phyloP scores from a whole-genome alignment of 2,113 vertebrate genomes.

The Cairina moschata region DNA sequence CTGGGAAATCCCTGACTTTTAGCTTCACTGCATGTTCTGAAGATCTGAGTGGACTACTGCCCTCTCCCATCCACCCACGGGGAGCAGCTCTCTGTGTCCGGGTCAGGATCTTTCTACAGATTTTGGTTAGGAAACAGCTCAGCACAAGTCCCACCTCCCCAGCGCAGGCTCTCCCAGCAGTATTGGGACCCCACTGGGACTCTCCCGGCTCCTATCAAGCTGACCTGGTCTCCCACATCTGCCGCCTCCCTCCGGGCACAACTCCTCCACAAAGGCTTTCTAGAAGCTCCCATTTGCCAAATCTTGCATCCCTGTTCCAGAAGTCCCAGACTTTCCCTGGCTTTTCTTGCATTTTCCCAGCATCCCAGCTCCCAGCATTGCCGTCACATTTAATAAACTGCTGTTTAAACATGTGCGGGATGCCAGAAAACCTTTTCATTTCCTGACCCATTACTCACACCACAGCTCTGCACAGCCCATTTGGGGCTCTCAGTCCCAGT shows the following conservation, averaged over 20 bases:
- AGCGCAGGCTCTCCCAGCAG: not conserved
- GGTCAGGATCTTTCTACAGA: not conserved
- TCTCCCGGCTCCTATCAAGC: rapidly evolving
- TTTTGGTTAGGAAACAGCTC: not conserved
- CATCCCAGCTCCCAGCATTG: not conserved
- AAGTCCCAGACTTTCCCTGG: not conserved
- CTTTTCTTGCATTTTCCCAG: not conserved
- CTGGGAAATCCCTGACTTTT: rapidly evolving
- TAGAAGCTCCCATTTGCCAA: not conserved
- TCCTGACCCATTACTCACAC: not conserved
- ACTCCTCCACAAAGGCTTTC: not conserved
- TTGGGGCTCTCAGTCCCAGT: not conserved
- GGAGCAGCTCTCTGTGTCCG: not conserved
- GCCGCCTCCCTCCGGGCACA: not conserved
- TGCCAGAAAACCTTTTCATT: not conserved
- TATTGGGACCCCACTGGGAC: not conserved
- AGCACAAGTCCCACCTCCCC: not conserved
- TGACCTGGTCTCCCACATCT: not conserved
- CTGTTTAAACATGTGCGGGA: not conserved
- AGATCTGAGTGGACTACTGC: not conserved
- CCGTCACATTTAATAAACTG: not conserved
- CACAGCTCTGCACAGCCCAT: not conserved
- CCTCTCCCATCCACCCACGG: not conserved
- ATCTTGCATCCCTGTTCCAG: not conserved
- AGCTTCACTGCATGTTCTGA: not conserved